Evolutionary conservation across 2,113 vertebrate species (phyloP).

Genomic region (Petaurus breviceps): DNA sequence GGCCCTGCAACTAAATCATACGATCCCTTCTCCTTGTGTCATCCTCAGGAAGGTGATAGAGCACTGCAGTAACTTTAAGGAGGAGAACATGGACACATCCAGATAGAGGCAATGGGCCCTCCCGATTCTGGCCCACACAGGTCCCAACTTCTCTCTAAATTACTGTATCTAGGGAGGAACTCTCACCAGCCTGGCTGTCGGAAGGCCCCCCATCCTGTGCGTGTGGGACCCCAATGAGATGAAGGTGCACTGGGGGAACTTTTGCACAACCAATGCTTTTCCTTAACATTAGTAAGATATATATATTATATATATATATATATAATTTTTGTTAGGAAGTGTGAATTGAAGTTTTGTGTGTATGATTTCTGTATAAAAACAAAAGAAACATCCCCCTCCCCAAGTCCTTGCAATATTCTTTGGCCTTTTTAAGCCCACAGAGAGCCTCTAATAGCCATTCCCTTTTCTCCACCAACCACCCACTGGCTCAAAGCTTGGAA

Average conservation of each 20-base stretch:
- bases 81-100: slow-evolving; percentile 97
- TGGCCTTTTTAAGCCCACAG: slow-evolving; percentile 73
- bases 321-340: slow-evolving; percentile 84
- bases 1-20: slow-evolving; percentile 19
- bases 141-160: slow-evolving; percentile 82
- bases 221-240: slow-evolving; percentile 77
- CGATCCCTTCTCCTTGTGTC: slow-evolving; percentile 67
- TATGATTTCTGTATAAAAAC: slow-evolving; percentile 87
- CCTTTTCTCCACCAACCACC: slow-evolving; percentile 38
- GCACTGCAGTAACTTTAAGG: slow-evolving; percentile 96
- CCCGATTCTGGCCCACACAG: slow-evolving; percentile 81
- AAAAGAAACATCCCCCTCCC: slow-evolving; percentile 63
- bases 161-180: slow-evolving; percentile 84
- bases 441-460: slow-evolving; percentile 69
- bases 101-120: slow-evolving; percentile 86
- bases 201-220: slow-evolving; percentile 78
- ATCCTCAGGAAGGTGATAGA: slow-evolving; percentile 94
- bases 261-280: slow-evolving; percentile 88
- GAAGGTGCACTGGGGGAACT: slow-evolving; percentile 81
- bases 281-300: slow-evolving; percentile 84
- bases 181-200: slow-evolving; percentile 75
- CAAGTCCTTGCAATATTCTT: slow-evolving; percentile 72
- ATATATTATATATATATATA: slow-evolving; percentile 77
- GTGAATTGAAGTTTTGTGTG: slow-evolving; percentile 85
- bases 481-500: slow-evolving; percentile 30